Evolutionary conservation across 2,113 vertebrate genomes (phyloP), one percentile per base, ranked within the genome.

Genomic region (Platysteira castanea): DNA sequence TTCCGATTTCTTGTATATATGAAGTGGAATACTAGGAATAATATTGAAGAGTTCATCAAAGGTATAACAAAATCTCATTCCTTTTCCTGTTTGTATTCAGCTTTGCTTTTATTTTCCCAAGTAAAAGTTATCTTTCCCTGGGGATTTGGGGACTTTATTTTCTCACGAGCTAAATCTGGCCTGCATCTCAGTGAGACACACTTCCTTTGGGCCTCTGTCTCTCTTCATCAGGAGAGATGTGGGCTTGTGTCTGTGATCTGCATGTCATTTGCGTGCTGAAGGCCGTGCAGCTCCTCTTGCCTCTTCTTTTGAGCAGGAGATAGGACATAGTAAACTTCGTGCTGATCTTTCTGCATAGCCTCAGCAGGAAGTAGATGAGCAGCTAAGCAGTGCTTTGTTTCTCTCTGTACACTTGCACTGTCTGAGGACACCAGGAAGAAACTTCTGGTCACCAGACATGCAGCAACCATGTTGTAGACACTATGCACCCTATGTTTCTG

Each of bases 161-260:
- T 79, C 95, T 82, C 81, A 87, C 2, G n/a, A 78, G 74, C 61
- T 94, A 0, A 76, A 73, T 94, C 70, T 68, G 87, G 74, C 22
- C 0, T 47, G 60, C 27, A 6, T 89, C 52, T 71, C 65, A 9
- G 60, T 9, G 44, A 70, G 39, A 63, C 2, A 0, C 9, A 11
- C 54, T 96, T 91, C 87, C 94, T 93, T 60, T 87, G 92, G 65
- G 53, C 84, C 70, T 82, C 81, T 84, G 56, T 81, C 47, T n/a
- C 42, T 13, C 60, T n/a, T 56, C 35, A 68, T 93, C n/a, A 31
- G 22, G 19, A 65, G 41, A 64, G 17, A 64, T 50, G 18, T 8
- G 53, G 52, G 22, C 57, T 59, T 59, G 56, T 59, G 56, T 35
- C 56, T 59, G n/a, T 35, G 22, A 35, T 16, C 56, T 54, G 4